Conservation (phyloP, 2,888 invertebrate species). For the Deroplatys truncata region DNA sequence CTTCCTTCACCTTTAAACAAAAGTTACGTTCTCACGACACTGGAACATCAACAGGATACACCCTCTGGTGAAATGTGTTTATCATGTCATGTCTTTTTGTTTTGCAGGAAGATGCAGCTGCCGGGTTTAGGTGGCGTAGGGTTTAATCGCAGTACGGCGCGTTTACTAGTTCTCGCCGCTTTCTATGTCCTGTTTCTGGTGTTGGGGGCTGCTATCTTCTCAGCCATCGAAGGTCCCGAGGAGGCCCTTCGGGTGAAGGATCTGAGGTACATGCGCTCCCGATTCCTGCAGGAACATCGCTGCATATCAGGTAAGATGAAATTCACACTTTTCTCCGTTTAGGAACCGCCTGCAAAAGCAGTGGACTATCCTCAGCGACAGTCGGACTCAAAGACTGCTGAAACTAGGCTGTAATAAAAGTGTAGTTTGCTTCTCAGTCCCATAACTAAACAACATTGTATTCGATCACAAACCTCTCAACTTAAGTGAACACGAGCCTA, state of each 20-base stretch:
- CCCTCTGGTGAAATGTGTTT: not conserved
- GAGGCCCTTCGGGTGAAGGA: slow-evolving; percentile 56
- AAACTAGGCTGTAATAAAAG: no score
- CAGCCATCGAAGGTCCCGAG: slow-evolving; percentile 71
- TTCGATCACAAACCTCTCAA: no score
- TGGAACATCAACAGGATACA: no score
- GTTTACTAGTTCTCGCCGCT: slow-evolving; percentile 44
- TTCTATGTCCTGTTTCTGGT: slow-evolving; percentile 58
- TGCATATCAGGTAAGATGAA: slow-evolving; percentile 61
- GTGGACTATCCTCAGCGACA: no score
- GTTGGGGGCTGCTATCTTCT: slow-evolving; percentile 73
- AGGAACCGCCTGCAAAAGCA: no score
- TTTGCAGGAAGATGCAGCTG: slow-evolving; percentile 16
- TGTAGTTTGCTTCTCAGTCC: no score
- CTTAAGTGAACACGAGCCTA: no score
- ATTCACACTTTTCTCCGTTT: not conserved
- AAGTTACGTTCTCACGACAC: no score
- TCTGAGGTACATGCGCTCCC: slow-evolving; percentile 52
- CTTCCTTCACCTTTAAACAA: no score
- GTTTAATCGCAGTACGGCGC: slow-evolving; percentile 36
- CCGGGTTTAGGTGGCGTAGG: slow-evolving; percentile 28
- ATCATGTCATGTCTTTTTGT: not conserved
- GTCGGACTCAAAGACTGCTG: no score
- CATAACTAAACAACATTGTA: no score
- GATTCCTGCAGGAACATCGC: slow-evolving; percentile 58